Evolutionary conservation across 2,797 vertebrate species (phyloP), one percentile per base, ranked within the genome.

Genomic region (Morelia viridis): DNA sequence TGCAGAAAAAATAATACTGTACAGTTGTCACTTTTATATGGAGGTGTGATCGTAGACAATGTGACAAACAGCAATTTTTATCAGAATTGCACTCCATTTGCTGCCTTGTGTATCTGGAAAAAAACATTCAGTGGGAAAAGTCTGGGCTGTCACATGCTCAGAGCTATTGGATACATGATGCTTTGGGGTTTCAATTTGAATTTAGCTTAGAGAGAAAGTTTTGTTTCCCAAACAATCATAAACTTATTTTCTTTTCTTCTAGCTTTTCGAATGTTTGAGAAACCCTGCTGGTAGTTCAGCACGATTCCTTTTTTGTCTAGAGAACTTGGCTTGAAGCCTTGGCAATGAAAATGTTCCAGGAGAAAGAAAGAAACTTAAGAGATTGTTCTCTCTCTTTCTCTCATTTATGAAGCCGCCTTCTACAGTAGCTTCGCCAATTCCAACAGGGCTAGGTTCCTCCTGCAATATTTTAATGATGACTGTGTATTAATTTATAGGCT

Each of bases 401-500:
- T 56, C 28, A 0, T 64, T 68, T 0, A 80, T 87, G 92, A 19
- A 10, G 88, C 68, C 91, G 90, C 93, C 91, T 86, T 85, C 88
- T 85, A 83, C 84, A 46, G 84, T 50, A 0, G 26, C 71, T 46
- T 26, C 24, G 88, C 91, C 87, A 15, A 0, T 61, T 94, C 62
- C 92, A 76, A 92, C 85, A 85, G 64, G 41, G 10, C 28, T 57
- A 22, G 6, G 24, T 26, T 41, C 56, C 17, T n/a, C 56, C 35
- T 11, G 8, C 19, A 60, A 60, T 22, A 84, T 53, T 85, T 12
- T 86, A 86, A 89, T 31, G 19, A 92, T 6, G 61, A 0, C 0
- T 64, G 46, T 53, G 88, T 86, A 91, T 90, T 90, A 53, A 94
- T 94, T 93, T n/a, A 35, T 92, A 35, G 58, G 95, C 85, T 92